Evolutionary conservation across 2,113 vertebrate species (phyloP), one percentile per base, ranked within the genome.

Genomic region (Coptodon bakossiorum): DNA sequence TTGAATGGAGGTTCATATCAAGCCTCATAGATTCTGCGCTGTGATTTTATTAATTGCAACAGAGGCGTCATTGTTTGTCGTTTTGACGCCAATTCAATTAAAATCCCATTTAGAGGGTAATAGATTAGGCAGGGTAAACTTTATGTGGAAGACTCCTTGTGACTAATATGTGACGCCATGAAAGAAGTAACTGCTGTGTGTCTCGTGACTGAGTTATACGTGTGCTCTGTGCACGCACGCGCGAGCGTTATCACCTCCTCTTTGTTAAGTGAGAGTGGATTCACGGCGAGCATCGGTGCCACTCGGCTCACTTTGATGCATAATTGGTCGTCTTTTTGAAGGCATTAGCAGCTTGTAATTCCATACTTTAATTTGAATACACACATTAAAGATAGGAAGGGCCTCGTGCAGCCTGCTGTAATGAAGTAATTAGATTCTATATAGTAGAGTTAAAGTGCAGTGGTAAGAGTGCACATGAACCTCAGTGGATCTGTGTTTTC

Each of bases 31-130:
- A 99, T 98, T 99, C 98, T 97, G 97, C 96, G 95, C 97, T 97
- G 97, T 98, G 97, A 98, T 98, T 99, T 98, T 99, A 98, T 98
- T 99, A 98, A 99, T 98, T 99, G 97, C 97, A 97, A 98, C 97
- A 97, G 97, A 98, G 97, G 97, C 98, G 97, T 98, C 98, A 97
- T 98, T 98, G 98, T 97, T 98, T 97, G 97, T 98, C 97, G 97
- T 98, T 98, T 98, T 98, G 98, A 98, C 97, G 97, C 97, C 95
- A 97, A 97, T 98, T 99, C 98, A 98, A 97, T 98, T 95, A 97
- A 97, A 98, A 98, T 97, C 96, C 97, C 97, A 97, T 98, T 98
- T 98, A 96, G 97, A 96, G 97, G 97, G 97, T 98, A 98, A 97
- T 96, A 95, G 96, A 97, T 97, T 96, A 96, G 96, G 93, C 93